Evolutionary conservation across 2,113 vertebrate species (phyloP), one percentile per base, ranked within the genome.

Genomic region (Pterophyllum scalare): DNA sequence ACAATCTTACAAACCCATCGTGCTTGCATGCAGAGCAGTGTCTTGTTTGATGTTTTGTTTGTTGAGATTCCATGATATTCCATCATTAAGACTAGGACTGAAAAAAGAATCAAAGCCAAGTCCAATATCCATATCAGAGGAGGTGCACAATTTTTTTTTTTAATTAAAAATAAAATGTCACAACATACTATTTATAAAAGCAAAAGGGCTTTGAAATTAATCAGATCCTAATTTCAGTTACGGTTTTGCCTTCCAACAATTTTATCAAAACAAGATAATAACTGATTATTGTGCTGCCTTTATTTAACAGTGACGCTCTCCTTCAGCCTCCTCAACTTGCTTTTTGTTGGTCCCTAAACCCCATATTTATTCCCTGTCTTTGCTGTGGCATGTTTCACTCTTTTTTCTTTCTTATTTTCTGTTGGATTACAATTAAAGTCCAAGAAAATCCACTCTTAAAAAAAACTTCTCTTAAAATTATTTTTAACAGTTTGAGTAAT

Each of bases 21-120:
- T 60, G 60, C 83, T 60, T 83, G 91, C 88, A 87, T 88, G 91
- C 79, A 59, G 9, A 65, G 46, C 10, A 2, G 52, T 20, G 26
- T 60, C 56, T 77, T 56, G 7, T 52, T 72, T 33, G 13, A 65
- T 43, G 11, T 79, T 59, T 43, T 57, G 3, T 70, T 77, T 56
- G 33, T 62, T 77, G 3, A 35, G 40, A 3, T 40, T 46, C 6
- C 19, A 46, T 59, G 5, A 1, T 19, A 35, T 40, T 76, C 14
- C 7, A 11, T 35, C 15, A 61, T 61, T 15, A 61, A 7, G 31
- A 20, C 7, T 54, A 20, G 3, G 3, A 3, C 19, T 3, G 17
- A 54, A 20, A 54, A 54, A 49, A 20, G 6, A 54, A 54, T 20
- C 7, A 9, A 54, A 54, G 8, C 19, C 20, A n/a, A n/a, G 52